Base-by-base conservation (phyloP, 2,888 invertebrate species). In the Phaonia tiefii region DNA sequence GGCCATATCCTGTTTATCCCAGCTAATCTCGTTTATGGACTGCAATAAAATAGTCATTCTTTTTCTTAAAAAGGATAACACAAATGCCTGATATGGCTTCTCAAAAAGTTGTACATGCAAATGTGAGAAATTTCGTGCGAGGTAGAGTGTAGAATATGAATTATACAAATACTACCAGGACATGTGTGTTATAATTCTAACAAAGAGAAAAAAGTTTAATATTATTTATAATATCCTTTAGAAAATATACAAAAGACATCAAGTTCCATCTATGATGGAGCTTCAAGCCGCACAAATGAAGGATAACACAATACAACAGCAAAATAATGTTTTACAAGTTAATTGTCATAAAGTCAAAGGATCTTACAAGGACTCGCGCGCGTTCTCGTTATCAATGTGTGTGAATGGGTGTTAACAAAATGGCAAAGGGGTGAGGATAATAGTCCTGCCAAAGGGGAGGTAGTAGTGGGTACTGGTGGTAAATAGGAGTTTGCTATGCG, bases 341-440 rank as follows among this genome's bases (percentile, higher is more conserved):
- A 78, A 81, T 81, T 85, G 84, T 83, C 84, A 84, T 83, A 81
- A 84, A 84, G 83, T 84, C 84, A 84, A 80, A 83, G 78, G 71
- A 81, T 83, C 63, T 63, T 65, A 74, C 73, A 51, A 46, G 1
- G 2, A 44, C 44, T 15, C 60, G 37, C 44, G 39, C 44, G 5
- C 22, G 54, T 46, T 71, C 26, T 11, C 60, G 17, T 39, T 51
- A 51, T 44, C 44, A 49, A 20, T 22, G 20, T 51, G 20, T 51
- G 22, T 11, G 51, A 51, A 51, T 8, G 7, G 20, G 11, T 22
- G 20, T 20, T n/a, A n/a, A n/a, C n/a, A n/a, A n/a, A n/a, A n/a
- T n/a, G n/a, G n/a, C n/a, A 44, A 79, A 31, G 37, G 11, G 15
- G 31, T 42, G 63, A 58, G 1, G n/a, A 39, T 13, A 22, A 25